phyloP scores from a whole-genome alignment of 2,888 invertebrate genomes.

The Sinhomidia bicolor region DNA sequence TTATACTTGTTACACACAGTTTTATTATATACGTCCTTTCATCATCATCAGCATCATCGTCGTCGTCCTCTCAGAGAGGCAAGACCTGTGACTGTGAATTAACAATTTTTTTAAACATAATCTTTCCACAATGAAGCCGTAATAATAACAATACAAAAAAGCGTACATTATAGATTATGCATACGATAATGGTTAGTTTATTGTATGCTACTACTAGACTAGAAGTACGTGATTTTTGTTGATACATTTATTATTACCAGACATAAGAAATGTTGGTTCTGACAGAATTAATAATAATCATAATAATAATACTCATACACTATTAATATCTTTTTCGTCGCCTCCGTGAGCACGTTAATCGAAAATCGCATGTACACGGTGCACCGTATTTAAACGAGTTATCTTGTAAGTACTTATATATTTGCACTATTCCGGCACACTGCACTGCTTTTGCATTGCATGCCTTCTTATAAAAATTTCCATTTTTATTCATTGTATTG shows the following conservation, averaged over 20 bases:
- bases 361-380: constrained; percentile 1
- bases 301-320: not conserved
- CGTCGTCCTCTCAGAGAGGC: too few relatives aligned
- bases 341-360: constrained; percentile 22
- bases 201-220: too few relatives aligned
- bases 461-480: not conserved
- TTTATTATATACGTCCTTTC: constrained; percentile 30
- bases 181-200: not conserved
- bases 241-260: constrained; percentile 2
- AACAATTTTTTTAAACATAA: constrained; percentile 26
- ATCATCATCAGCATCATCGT: constrained; percentile 2
- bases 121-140: not conserved
- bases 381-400: not conserved
- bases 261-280: constrained; percentile 5
- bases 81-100: constrained; percentile 41
- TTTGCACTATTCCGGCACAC: not conserved
- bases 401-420: not conserved
- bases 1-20: constrained; percentile 16
- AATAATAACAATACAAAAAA: constrained; percentile 17
- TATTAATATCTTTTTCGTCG: constrained; percentile 35
- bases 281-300: not conserved
- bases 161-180: constrained; percentile 21
- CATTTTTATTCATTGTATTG: not conserved
- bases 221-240: constrained; percentile 2
- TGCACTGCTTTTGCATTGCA: not conserved